Evolutionary conservation across 2,113 vertebrate species (phyloP), one percentile per base, ranked within the genome.

Genomic region (Phrynocephalus versicolor): DNA sequence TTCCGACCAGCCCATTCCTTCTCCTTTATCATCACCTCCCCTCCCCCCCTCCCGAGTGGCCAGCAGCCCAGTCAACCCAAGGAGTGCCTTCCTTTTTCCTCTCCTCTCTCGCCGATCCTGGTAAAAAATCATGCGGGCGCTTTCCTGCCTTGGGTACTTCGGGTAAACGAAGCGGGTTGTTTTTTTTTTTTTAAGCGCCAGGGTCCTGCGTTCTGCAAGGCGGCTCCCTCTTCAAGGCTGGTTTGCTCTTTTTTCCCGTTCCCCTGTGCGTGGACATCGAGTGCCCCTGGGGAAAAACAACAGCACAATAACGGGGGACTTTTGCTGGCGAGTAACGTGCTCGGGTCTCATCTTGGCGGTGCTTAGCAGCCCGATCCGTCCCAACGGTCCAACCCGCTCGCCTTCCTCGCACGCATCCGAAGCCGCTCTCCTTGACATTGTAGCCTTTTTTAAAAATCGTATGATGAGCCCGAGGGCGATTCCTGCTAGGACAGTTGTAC

Each of bases 131-230:
- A 2, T 12, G 2, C 7, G 39, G 41, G 1, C 3, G 41, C 27
- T 41, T 25, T 30, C 12, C 5, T 30, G 41, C 15, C 14, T 14
- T 10, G 51, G 9, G n/a, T 7, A 16, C 13, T 14, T 16, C 35
- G 13, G 0, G 2, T 3, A 7, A 13, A 13, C 14, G 8, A 15
- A 27, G 23, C 15, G 10, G 37, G n/a, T n/a, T n/a, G n/a, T n/a
- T n/a, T n/a, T n/a, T n/a, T n/a, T n/a, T n/a, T n/a, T 41, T 19
- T 30, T 25, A 65, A 27, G 3, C 41, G 16, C 27, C 19, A 5
- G 21, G 4, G 1, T 21, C 62, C 37, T 51, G 37, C 1, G 19
- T 60, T 33, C 21, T 60, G 10, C 55, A 25, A 27, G 1, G 77
- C 37, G 77, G 33, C 23, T 30, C 3, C 62, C 62, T 51, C 12